These are phyloP conservation scores for Rhamphomyia laevipes DNA, from an alignment of 2,888 invertebrate species.

Conservation along the genomic window DNA sequence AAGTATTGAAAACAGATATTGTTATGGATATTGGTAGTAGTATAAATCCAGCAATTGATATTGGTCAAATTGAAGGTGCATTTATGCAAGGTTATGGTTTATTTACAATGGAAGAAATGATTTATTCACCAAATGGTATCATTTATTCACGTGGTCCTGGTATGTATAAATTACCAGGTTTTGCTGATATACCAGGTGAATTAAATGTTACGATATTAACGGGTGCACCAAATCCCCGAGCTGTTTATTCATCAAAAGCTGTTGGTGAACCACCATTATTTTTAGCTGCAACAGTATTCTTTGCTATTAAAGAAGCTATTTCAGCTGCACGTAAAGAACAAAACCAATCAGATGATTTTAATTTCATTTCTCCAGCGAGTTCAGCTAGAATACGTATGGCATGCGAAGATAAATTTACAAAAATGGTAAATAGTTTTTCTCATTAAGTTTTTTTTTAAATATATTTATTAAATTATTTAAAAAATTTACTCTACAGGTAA, in stretches of 20 bases:
- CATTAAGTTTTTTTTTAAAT: constrained; percentile 7
- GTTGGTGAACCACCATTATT: constrained; percentile 94
- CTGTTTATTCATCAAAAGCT: constrained; percentile 94
- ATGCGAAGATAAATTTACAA: constrained; percentile 71
- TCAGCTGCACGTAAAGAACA: constrained; percentile 62
- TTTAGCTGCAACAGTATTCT: constrained; percentile 75
- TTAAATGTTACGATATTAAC: constrained; percentile 88
- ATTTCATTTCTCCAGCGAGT: constrained; percentile 75
- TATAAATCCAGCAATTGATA: constrained; percentile 91
- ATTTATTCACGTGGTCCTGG: constrained; percentile 82
- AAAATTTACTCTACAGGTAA: constrained; percentile 27
- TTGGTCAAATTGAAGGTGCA: constrained; percentile 92
- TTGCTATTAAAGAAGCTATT: constrained; percentile 83
- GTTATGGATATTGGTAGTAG: constrained; percentile 96
- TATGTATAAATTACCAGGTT: constrained; percentile 87
- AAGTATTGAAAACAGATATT: constrained; percentile 78
- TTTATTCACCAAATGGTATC: constrained; percentile 73
- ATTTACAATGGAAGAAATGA: constrained; percentile 80
- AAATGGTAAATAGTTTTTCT: constrained; percentile 45
- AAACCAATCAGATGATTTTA: constrained; percentile 48
- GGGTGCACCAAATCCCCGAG: constrained; percentile 79
- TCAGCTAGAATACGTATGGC: constrained; percentile 81
- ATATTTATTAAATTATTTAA: background rate
- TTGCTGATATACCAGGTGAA: constrained; percentile 80
- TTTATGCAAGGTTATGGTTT: constrained; percentile 92